Conservation (phyloP, 2,113 vertebrate species). For the Cephalopterus ornatus region DNA sequence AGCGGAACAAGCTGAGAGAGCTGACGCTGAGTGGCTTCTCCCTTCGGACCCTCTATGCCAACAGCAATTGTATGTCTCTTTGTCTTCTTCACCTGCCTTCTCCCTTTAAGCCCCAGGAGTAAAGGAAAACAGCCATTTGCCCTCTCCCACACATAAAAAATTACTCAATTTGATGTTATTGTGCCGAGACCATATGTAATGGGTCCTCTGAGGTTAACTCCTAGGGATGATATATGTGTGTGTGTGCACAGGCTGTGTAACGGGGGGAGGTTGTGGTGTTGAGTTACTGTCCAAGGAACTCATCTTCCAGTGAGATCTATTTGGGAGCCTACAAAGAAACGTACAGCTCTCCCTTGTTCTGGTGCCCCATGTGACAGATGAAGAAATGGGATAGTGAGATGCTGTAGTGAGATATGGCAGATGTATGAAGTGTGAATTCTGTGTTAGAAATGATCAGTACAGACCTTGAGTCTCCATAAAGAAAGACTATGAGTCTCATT, state of each 20-base stretch:
- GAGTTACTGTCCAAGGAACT: not conserved
- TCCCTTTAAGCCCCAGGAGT: not conserved
- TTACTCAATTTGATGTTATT: not conserved
- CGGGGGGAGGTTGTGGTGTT: not conserved
- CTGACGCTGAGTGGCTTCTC: constrained; percentile 87
- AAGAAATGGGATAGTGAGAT: not conserved
- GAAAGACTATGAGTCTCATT: not conserved
- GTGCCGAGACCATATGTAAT: not conserved
- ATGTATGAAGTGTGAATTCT: not conserved
- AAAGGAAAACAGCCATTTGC: not conserved
- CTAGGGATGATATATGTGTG: rapidly evolving
- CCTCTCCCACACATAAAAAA: not conserved
- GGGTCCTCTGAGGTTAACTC: not conserved
- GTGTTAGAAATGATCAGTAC: not conserved
- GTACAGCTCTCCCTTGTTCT: not conserved
- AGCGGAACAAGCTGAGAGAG: constrained; percentile 86
- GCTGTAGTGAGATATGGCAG: not conserved
- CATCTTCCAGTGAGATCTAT: not conserved
- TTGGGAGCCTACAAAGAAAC: not conserved
- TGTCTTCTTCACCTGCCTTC: not conserved
- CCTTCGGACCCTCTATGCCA: constrained; percentile 84
- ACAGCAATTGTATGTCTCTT: constrained; percentile 83
- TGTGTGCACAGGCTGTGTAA: not conserved
- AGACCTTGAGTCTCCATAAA: not conserved
- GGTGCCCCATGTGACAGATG: not conserved